Evolutionary conservation across 2,888 invertebrate species (phyloP), one percentile per base, ranked within the genome.

Genomic region (Lissonota sp.): DNA sequence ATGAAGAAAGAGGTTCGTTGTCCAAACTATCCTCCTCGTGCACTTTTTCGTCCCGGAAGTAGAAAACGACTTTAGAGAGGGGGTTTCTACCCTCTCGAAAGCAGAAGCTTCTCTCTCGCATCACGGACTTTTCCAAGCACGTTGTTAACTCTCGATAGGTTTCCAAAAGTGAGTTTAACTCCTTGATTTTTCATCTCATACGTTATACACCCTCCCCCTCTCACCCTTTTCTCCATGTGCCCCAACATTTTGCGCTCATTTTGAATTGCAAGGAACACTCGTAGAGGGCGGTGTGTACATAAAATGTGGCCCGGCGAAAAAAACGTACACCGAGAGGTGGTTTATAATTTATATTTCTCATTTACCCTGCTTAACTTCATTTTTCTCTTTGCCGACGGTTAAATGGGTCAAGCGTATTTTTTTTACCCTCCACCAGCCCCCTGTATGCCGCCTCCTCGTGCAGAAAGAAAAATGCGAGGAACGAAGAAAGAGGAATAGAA

Each of bases 351-450:
- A 66, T 66, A 72, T 67, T 72, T 78, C 66, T 72, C 66, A 66
- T 66, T 67, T 40, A 46, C 60, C 26, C 60, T 60, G 66, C n/a
- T 67, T 67, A 51, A 60, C 16, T 60, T 46, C 51, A 40, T 39
- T 64, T 51, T 67, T 60, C 51, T 7, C 26, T 60, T 53, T 66
- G 53, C n/a, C 57, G n/a, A 10, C 51, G 39, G 58, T 66, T 53
- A 78, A 72, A 66, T 78, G 78, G 72, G 78, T 78, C 78, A 66
- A 66, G 72, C 44, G 37, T 53, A 66, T 53, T 75, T 75, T 75
- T 60, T 16, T 60, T 44, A 12, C 26, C 51, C 16, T 66, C 6
- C 39, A 10, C 16, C 57, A 46, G 4, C 10, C 14, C 37, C 10
- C 16, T 26, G 2, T 62, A 12, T 64, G 8, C 5, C 12, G 26